These are phyloP conservation scores for Xenopus laevis DNA, from an alignment of 2,113 vertebrate genomes.

Conservation along the genomic window DNA sequence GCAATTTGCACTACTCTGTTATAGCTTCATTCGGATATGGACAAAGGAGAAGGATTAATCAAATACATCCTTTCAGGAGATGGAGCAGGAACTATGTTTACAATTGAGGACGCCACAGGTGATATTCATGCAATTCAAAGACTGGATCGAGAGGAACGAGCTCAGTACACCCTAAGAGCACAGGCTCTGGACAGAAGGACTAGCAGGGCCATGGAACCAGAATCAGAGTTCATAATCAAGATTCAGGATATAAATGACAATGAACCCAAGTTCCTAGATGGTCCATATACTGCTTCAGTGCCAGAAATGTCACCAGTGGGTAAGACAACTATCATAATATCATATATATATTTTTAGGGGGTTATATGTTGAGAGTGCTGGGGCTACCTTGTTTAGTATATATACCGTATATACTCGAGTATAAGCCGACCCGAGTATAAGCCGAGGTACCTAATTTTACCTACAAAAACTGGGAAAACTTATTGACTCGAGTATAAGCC, in stretches of 20 bases:
- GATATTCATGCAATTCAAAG: constrained; percentile 94
- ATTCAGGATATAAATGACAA: constrained; percentile 99
- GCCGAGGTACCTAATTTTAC: too few species aligned
- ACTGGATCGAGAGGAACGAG: constrained; percentile 86
- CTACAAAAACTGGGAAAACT: too few species aligned
- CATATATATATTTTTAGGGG: too few species aligned
- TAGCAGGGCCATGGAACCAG: constrained; percentile 82
- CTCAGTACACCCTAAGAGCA: constrained; percentile 82
- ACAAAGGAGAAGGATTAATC: constrained; percentile 89
- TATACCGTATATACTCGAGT: too few species aligned
- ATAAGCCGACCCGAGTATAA: too few species aligned
- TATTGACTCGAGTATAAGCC: too few species aligned
- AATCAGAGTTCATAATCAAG: constrained; percentile 95
- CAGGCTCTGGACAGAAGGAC: constrained; percentile 86
- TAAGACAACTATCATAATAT: constrained; percentile 57
- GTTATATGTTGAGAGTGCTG: too few species aligned
- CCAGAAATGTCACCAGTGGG: constrained; percentile 94
- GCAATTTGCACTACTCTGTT: too few species aligned
- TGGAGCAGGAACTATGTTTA: constrained; percentile 88
- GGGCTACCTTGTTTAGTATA: too few species aligned
- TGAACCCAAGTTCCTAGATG: constrained; percentile 88
- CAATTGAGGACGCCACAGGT: constrained; percentile 90
- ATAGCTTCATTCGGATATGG: constrained; percentile 96
- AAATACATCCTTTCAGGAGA: constrained; percentile 92
- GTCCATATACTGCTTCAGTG: constrained; percentile 82